Base-by-base conservation (phyloP, 2,797 vertebrate genomes). In the Notolabrus celidotus region DNA sequence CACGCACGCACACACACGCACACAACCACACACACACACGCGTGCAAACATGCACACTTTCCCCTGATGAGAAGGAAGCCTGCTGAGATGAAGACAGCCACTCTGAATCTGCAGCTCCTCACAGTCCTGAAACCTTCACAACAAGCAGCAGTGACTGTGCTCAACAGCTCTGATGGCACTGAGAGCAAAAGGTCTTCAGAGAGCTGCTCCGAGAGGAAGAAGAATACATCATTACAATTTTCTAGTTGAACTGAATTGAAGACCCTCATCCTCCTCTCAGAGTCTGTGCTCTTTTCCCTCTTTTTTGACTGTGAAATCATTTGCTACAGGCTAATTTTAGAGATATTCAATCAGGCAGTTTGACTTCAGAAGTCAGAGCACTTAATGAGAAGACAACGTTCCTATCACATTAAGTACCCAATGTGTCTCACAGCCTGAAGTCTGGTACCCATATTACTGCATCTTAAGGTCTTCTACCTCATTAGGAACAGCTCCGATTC, bases 81-180 rank as follows among this genome's bases (percentile, higher is more conserved):
- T 71, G 71, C 74, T 72, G 68, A 62, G 71, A 80, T 74, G 53
- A 78, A 85, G 71, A 77, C 74, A 64, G 69, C 57, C 66, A 59
- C 51, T 75, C 67, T 59, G 71, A 77, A 82, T 71, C 43, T 52
- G 52, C 42, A 67, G 67, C 51, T 83, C 67, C 54, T 71, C 49
- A 53, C 45, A 50, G 53, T 64, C 57, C 54, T 74, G 74, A 83
- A 79, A 70, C 70, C 27, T 77, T 66, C 49, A 59, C 70, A 66
- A 52, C 58, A 36, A 50, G 56, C 45, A 54, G 43, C 22, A 17
- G 47, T 66, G 65, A 72, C 71, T 56, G 49, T 42, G 54, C 53
- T 77, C 42, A 51, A 52, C 49, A 59, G 54, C 58, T 74, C 23
- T 23, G 14, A n/a, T n/a, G 29, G 45, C 63, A 27, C 52, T 16